Conservation (phyloP, 2,888 invertebrate species). For the Polydrusus pterygomalis region DNA sequence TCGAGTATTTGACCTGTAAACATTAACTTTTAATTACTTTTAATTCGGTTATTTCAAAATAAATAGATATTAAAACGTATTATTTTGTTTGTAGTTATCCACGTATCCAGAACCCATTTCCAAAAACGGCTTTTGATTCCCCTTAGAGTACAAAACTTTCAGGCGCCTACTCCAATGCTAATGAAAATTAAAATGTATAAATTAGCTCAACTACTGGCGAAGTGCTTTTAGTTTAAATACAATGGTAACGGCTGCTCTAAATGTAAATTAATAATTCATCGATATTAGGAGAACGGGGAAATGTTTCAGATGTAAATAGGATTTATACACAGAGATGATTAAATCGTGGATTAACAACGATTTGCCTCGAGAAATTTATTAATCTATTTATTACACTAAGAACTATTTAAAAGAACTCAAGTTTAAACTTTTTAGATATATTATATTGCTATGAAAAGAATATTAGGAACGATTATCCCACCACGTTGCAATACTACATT, state of each 20-base stretch:
- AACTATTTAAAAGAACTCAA: too few relatives aligned
- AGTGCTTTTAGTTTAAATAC: constrained; percentile 5
- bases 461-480: too few relatives aligned
- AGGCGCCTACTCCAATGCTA: neutral
- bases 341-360: neutral
- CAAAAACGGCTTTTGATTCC: neutral
- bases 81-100: neutral
- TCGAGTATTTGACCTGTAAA: too few relatives aligned
- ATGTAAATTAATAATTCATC: constrained; percentile 15
- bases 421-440: too few relatives aligned
- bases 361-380: neutral
- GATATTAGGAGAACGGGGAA: constrained; percentile 2
- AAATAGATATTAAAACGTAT: neutral
- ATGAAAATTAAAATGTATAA: constrained; percentile 7
- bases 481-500: too few relatives aligned
- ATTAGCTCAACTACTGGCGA: neutral
- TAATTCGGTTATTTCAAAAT: too few relatives aligned
- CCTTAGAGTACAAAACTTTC: neutral
- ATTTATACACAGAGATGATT: neutral
- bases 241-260: neutral
- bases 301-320: constrained; percentile 4
- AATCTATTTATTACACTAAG: too few relatives aligned
- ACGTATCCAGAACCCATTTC: neutral
- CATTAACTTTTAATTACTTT: too few relatives aligned
- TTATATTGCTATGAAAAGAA: too few relatives aligned